phyloP scores from a whole-genome alignment of 1,140 invertebrate genomes.

The Thalassaphorura encarpata region DNA sequence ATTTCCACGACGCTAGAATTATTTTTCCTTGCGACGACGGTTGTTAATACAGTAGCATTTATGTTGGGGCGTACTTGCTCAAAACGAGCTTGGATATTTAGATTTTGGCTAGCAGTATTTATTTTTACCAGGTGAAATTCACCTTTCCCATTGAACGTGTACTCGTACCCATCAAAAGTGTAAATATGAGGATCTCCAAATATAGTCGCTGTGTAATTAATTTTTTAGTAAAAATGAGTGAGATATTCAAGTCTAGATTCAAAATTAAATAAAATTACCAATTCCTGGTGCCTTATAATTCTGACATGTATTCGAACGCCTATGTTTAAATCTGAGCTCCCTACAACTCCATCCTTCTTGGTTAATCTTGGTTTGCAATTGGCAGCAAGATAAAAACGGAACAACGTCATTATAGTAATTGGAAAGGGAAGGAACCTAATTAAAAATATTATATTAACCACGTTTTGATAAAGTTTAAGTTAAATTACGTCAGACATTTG shows the following conservation, averaged over 20 bases:
- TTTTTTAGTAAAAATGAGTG: not conserved
- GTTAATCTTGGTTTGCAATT: constrained; percentile 87
- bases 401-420: constrained; percentile 91
- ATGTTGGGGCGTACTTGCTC: constrained; percentile 70
- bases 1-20: constrained; percentile 76
- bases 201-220: constrained; percentile 51
- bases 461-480: constrained; percentile 46
- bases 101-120: constrained; percentile 59
- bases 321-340: constrained; percentile 80
- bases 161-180: constrained; percentile 80
- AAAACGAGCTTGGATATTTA: constrained; percentile 84
- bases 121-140: constrained; percentile 79
- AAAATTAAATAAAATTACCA: constrained; percentile 45
- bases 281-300: constrained; percentile 88
- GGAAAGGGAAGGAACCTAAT: constrained; percentile 72
- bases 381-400: constrained; percentile 87
- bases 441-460: constrained; percentile 7
- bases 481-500: constrained; percentile 79
- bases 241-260: not conserved
- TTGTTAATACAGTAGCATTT: constrained; percentile 73
- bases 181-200: constrained; percentile 92
- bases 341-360: constrained; percentile 85
- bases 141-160: constrained; percentile 92
- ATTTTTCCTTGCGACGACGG: constrained; percentile 71
- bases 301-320: constrained; percentile 88